Base-by-base conservation (phyloP, 2,113 vertebrate genomes). In the Trogon surrucura region DNA sequence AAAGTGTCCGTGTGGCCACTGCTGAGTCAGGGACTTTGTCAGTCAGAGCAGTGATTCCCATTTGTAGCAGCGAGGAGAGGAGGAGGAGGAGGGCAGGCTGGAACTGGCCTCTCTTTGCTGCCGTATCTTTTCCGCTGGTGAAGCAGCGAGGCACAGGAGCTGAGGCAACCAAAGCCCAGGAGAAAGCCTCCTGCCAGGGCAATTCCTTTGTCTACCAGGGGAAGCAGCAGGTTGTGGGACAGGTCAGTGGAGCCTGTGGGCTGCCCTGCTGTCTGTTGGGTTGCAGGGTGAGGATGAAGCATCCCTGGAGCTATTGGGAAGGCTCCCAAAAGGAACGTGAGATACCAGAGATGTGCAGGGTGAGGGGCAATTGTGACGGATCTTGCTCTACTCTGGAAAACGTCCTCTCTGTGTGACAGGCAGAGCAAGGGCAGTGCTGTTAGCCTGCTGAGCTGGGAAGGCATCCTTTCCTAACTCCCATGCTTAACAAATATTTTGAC, bases 191-290 rank as follows among this genome's bases (percentile, higher is more conserved):
- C 21, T 7, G 66, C 27, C 92, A 85, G 94, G 90, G 94, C 75
- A 2, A 7, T 0, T 61, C 38, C 92, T 93, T 72, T 86, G 94
- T 95, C 84, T 83, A 47, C 74, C 50, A 10, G 14, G 30, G 80
- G 91, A 72, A 90, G 93, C 22, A 77, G 62, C 50, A 45, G 45
- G 47, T 26, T 6, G 75, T 34, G 83, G 91, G 44, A 5, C 25
- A 88, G 93, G 73, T 53, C 70, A 32, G 64, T 2, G 5, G 94
- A 94, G 93, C 81, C 78, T 3, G 45, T 27, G 82, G 94, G 88
- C 84, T 71, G 84, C 54, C 90, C 78, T 82, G 95, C 78, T 72
- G 16, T 32, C 91, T 5, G 41, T 87, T 92, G 74, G 95, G 62
- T 45, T 16, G 67, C 2, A 5, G 89, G 47, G 41, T 16, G 81